Evolutionary conservation across 2,113 vertebrate species (phyloP).

Genomic region (Archilochus colubris): DNA sequence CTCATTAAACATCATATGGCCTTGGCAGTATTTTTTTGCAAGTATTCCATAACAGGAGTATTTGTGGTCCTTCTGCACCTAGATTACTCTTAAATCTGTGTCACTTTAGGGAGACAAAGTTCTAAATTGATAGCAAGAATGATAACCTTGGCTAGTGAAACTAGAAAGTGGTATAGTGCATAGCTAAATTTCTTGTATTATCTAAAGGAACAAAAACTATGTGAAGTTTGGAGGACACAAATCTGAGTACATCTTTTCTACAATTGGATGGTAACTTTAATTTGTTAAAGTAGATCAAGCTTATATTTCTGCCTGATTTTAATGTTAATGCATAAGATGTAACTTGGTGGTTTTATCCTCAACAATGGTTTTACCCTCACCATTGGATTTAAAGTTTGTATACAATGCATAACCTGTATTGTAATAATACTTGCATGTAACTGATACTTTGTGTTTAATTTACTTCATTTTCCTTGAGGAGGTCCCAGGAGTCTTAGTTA

Average conservation of each 20-base stretch:
- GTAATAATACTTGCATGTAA: neutral
- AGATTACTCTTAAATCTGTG: neutral
- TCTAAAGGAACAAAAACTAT: neutral
- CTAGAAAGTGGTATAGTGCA: neutral
- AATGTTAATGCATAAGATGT: neutral
- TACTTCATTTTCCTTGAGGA: constrained; percentile 9
- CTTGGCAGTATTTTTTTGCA: neutral
- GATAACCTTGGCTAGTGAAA: neutral
- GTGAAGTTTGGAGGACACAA: neutral
- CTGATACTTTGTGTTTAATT: constrained; percentile 14
- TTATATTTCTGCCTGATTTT: neutral
- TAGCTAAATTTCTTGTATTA: neutral
- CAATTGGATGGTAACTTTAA: neutral
- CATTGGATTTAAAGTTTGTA: neutral
- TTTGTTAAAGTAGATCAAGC: neutral
- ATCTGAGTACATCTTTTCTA: neutral
- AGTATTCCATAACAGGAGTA: neutral
- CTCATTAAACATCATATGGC: neutral
- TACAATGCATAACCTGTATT: neutral
- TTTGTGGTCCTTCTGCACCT: neutral
- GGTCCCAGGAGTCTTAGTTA: constrained; percentile 6
- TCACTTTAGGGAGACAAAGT: neutral
- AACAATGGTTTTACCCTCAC: neutral
- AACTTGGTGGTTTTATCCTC: neutral
- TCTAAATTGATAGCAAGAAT: neutral